phyloP scores from a whole-genome alignment of 2,888 invertebrate genomes.

The Sesamia inferens region DNA sequence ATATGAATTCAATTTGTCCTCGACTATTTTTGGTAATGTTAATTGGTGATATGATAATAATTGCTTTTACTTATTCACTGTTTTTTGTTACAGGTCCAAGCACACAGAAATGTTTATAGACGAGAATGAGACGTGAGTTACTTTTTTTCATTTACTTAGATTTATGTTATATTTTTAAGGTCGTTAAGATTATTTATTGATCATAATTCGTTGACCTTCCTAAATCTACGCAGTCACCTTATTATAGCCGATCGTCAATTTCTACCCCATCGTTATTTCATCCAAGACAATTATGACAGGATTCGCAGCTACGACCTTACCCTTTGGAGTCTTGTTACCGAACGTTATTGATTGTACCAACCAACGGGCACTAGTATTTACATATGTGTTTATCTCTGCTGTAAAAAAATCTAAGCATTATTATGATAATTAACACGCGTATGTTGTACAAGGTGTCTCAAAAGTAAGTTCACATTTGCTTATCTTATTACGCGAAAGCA shows the following conservation, averaged over 20 bases:
- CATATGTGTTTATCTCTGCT: slow-evolving; percentile 4
- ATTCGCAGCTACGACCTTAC: slow-evolving; percentile 10
- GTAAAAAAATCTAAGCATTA: slow-evolving; percentile 14
- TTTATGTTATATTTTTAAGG: background rate
- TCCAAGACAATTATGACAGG: slow-evolving; percentile 4
- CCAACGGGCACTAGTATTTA: background rate
- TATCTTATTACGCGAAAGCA: no score
- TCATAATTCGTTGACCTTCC: slow-evolving; percentile 1
- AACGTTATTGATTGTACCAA: background rate
- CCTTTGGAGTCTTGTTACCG: background rate
- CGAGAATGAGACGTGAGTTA: slow-evolving; percentile 89
- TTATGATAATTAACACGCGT: slow-evolving; percentile 29
- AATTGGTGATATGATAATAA: slow-evolving; percentile 4
- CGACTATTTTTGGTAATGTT: background rate
- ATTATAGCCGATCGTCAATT: slow-evolving; percentile 5
- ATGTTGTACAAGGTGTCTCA: no score
- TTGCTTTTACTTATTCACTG: slow-evolving; percentile 29
- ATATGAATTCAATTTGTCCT: slow-evolving; percentile 11
- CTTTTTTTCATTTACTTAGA: slow-evolving; percentile 28
- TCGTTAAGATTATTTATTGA: slow-evolving; percentile 6
- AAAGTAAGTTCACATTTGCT: no score
- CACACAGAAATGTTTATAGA: slow-evolving; percentile 88
- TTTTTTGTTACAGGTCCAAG: slow-evolving; percentile 84
- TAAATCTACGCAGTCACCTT: slow-evolving; percentile 2
- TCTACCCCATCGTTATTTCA: slow-evolving; percentile 3